Evolutionary conservation across 2,797 vertebrate species (phyloP).

Genomic region (Rousettus madagascariensis): DNA sequence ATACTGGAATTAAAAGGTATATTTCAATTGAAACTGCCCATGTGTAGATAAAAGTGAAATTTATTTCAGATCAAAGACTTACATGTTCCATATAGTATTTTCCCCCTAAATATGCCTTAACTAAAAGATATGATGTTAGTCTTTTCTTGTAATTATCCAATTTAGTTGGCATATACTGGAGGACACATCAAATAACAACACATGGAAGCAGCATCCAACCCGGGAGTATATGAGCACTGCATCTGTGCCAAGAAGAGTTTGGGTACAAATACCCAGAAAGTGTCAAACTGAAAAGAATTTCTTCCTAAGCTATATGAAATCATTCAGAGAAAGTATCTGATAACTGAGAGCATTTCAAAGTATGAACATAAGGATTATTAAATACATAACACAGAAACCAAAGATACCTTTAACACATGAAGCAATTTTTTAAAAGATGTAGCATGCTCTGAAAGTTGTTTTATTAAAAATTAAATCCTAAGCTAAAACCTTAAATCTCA

Average conservation of each 20-base stretch:
- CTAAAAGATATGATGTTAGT: not conserved
- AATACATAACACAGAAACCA: not conserved
- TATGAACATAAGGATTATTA: not conserved
- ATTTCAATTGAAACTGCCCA: not conserved
- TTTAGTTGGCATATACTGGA: not conserved
- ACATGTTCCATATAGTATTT: not conserved
- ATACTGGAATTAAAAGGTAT: not conserved
- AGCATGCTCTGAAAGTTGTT: slow-evolving; percentile 9
- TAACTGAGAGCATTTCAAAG: slow-evolving; percentile 3
- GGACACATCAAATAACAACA: not conserved
- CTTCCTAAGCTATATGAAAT: not conserved
- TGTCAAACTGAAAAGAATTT: not conserved
- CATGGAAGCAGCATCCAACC: not conserved
- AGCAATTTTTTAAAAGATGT: not conserved
- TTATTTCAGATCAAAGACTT: not conserved
- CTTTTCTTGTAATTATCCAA: not conserved
- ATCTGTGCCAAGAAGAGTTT: not conserved
- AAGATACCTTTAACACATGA: not conserved
- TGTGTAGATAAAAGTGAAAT: slow-evolving; percentile 9
- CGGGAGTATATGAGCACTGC: not conserved
- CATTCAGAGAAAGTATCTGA: not conserved
- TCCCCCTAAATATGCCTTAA: not conserved
- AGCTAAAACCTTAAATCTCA: slow-evolving; percentile 31
- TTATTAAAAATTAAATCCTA: slow-evolving; percentile 47
- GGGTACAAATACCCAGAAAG: not conserved